phyloP scores from a whole-genome alignment of 2,113 vertebrate genomes.

The Felis chaus region DNA sequence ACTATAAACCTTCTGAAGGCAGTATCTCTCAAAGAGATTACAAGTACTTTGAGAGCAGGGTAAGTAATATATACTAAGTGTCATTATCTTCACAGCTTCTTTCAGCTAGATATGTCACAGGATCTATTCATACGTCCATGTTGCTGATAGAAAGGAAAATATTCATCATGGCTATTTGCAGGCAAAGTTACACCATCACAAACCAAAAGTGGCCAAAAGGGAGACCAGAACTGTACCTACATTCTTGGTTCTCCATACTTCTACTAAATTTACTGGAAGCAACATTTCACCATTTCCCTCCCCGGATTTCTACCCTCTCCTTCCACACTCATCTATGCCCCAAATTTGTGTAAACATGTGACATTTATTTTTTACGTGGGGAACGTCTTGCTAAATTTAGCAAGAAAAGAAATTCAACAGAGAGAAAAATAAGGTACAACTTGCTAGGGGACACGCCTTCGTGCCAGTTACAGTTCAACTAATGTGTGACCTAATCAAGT shows the following conservation, averaged over 20 bases:
- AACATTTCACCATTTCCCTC: not conserved
- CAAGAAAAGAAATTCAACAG: not conserved
- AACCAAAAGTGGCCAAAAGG: not conserved
- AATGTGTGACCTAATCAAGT: not conserved
- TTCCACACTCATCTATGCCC: not conserved
- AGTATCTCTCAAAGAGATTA: not conserved
- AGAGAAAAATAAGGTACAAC: constrained; percentile 8
- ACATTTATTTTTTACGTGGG: not conserved
- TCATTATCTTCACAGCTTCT: not conserved
- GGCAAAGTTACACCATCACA: not conserved
- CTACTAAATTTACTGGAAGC: not conserved
- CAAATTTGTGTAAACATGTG: not conserved
- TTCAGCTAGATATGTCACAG: not conserved
- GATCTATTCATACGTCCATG: not conserved
- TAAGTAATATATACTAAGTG: not conserved
- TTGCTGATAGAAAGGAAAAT: not conserved
- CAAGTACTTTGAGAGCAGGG: not conserved
- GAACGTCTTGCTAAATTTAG: not conserved
- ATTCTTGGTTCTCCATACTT: not conserved
- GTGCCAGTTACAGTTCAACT: not conserved
- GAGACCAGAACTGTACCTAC: not conserved
- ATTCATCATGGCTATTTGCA: not conserved
- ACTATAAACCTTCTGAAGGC: not conserved
- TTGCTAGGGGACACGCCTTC: not conserved
- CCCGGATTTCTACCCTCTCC: not conserved